Conservation (phyloP, 2,113 vertebrate species). For the Chlamydotis undulata region DNA sequence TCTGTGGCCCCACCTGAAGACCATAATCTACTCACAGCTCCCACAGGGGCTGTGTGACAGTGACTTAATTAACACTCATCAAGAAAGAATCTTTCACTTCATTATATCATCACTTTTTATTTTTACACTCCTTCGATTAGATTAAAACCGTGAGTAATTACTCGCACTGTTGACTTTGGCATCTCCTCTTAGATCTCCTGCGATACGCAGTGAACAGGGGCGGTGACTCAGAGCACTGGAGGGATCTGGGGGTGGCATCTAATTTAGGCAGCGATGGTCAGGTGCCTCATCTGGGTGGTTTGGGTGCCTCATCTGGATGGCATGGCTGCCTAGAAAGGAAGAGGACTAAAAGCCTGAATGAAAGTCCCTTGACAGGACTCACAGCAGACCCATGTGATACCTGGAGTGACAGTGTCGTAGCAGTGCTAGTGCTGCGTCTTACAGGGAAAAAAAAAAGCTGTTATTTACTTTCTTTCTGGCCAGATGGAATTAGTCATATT, state of each 20-base stretch:
- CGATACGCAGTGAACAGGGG: background rate
- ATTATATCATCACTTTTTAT: constrained; percentile 43
- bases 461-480: background rate
- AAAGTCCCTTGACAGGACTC: background rate
- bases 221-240: background rate
- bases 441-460: background rate
- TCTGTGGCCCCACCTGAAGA: background rate
- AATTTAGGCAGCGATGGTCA: background rate
- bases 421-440: rapidly evolving
- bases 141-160: constrained; percentile 37
- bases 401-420: background rate
- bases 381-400: background rate
- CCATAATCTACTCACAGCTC: background rate
- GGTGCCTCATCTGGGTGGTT: background rate
- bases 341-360: background rate
- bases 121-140: constrained; percentile 32
- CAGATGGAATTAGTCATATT: background rate
- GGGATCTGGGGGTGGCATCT: background rate
- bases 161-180: constrained; percentile 14
- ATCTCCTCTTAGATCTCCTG: background rate
- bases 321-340: constrained; percentile 38
- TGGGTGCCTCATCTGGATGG: background rate
- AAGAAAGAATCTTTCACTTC: constrained; percentile 40
- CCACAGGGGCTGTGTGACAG: background rate
- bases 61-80: constrained; percentile 16